A percentile compares a stretch with the other conserved stretches of the same genome.
These are phyloP conservation scores for Eristalis pertinax DNA, from an alignment of 2,888 invertebrate species.

Conservation along the genomic window DNA sequence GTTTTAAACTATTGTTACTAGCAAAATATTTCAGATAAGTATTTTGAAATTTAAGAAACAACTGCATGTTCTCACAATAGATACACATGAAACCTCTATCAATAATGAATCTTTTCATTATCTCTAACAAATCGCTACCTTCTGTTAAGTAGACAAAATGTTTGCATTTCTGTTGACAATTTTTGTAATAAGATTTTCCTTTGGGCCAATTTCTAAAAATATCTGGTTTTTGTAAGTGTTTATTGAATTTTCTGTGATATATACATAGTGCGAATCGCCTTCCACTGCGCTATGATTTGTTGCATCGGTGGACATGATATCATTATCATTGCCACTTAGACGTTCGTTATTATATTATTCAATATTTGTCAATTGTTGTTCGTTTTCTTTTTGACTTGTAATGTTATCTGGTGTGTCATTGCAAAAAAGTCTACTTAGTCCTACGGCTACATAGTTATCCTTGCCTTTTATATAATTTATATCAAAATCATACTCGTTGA, in stretches of 20 bases:
- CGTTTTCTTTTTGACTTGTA: too few relatives aligned
- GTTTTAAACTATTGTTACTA: constrained; percentile 41
- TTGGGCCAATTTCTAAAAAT: constrained; percentile 8
- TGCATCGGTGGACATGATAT: constrained; percentile 22
- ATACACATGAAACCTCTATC: constrained; percentile 53
- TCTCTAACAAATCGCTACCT: too few relatives aligned
- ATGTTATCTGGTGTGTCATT: too few relatives aligned
- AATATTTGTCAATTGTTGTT: too few relatives aligned
- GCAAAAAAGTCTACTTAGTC: neutral
- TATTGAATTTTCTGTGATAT: constrained; percentile 22
- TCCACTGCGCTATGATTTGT: constrained; percentile 38
- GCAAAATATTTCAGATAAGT: constrained; percentile 44
- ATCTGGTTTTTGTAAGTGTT: constrained; percentile 46
- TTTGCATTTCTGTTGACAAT: constrained; percentile 12
- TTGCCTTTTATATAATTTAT: constrained; percentile 19
- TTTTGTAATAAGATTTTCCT: constrained; percentile 10
- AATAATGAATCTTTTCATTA: too few relatives aligned
- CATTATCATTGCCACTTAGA: neutral
- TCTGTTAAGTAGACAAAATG: too few relatives aligned
- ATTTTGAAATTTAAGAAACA: constrained; percentile 42
- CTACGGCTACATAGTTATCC: constrained; percentile 13
- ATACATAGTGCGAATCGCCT: constrained; percentile 17
- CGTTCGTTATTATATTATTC: neutral
- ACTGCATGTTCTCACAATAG: constrained; percentile 29
- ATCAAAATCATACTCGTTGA: too few relatives aligned